These are phyloP conservation scores for Muscicapa striata DNA, from an alignment of 2,797 vertebrate species.

Conservation along the genomic window DNA sequence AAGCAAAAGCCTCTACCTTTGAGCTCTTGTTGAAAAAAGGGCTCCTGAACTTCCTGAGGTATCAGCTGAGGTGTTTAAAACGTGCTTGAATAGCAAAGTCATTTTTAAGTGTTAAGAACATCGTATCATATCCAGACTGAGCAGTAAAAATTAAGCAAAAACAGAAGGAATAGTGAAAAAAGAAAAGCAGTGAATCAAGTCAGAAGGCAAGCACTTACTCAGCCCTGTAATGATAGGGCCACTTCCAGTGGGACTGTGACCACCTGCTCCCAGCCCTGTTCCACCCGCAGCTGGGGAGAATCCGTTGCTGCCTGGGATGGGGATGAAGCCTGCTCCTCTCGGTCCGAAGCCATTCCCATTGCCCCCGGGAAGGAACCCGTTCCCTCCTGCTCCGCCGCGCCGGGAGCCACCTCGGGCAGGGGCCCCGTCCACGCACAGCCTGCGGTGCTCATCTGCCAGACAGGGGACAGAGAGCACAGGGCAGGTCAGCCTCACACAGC, in stretches of 20 bases:
- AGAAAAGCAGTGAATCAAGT: background rate
- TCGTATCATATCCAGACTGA: background rate
- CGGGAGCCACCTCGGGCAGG: slow-evolving; percentile 51
- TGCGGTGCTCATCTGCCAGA: slow-evolving; percentile 71
- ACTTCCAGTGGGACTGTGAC: slow-evolving; percentile 58
- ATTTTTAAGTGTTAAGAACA: background rate
- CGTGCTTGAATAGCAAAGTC: background rate
- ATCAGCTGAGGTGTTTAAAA: background rate
- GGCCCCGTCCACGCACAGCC: slow-evolving; percentile 67
- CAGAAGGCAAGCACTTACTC: slow-evolving; percentile 65
- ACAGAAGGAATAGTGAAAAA: background rate
- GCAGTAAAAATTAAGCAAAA: background rate
- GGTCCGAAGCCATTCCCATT: slow-evolving; percentile 47
- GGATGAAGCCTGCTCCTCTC: slow-evolving; percentile 73
- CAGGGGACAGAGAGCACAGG: background rate
- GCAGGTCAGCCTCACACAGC: background rate
- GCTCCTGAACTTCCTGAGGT: background rate
- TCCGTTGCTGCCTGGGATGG: slow-evolving; percentile 75
- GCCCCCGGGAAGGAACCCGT: background rate
- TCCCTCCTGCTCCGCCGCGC: slow-evolving; percentile 28
- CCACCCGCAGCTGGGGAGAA: slow-evolving; percentile 79
- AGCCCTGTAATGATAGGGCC: slow-evolving; percentile 77
- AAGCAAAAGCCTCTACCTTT: background rate
- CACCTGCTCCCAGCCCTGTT: slow-evolving; percentile 71
- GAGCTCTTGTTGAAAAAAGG: background rate